phyloP scores from a whole-genome alignment of 2,888 invertebrate species.

The Chromoteleia sp. region DNA sequence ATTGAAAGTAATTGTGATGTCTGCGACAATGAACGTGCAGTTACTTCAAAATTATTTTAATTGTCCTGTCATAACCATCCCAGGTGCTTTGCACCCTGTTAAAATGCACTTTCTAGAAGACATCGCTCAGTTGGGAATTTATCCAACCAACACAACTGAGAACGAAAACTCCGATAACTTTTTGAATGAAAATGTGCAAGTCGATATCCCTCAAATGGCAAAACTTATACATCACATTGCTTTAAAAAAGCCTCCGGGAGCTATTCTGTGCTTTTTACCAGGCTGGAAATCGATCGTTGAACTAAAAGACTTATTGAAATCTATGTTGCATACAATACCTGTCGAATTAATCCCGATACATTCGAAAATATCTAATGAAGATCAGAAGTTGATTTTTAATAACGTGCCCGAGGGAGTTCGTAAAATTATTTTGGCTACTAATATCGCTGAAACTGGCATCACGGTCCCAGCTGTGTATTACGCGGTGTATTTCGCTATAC shows the following conservation, averaged over 20 bases:
- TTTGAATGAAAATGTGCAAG: neutral
- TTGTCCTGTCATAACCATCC: conserved; percentile 86
- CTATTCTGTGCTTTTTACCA: conserved; percentile 90
- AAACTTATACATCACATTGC: conserved; percentile 87
- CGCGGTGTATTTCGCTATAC: conserved; percentile 88
- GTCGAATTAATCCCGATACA: conserved; percentile 86
- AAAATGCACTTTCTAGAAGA: conserved; percentile 87
- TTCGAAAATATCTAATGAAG: conserved; percentile 85
- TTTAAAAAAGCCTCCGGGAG: conserved; percentile 87
- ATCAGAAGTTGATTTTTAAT: conserved; percentile 77
- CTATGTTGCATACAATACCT: neutral
- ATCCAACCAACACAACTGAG: neutral
- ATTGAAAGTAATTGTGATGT: conserved; percentile 89
- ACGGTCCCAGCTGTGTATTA: conserved; percentile 90
- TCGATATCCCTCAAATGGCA: conserved; percentile 86
- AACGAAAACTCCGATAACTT: conserved; percentile 48
- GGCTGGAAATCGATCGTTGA: conserved; percentile 90
- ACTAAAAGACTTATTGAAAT: conserved; percentile 84
- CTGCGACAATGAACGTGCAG: conserved; percentile 89
- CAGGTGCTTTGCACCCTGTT: conserved; percentile 88
- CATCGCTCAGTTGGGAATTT: conserved; percentile 75
- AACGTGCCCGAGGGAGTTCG: conserved; percentile 85
- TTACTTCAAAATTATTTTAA: conserved; percentile 87
- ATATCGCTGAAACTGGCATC: conserved; percentile 90
- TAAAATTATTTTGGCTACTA: conserved; percentile 90